Evolutionary conservation across 2,888 invertebrate species (phyloP).

Genomic region (Drosophila anceps): DNA sequence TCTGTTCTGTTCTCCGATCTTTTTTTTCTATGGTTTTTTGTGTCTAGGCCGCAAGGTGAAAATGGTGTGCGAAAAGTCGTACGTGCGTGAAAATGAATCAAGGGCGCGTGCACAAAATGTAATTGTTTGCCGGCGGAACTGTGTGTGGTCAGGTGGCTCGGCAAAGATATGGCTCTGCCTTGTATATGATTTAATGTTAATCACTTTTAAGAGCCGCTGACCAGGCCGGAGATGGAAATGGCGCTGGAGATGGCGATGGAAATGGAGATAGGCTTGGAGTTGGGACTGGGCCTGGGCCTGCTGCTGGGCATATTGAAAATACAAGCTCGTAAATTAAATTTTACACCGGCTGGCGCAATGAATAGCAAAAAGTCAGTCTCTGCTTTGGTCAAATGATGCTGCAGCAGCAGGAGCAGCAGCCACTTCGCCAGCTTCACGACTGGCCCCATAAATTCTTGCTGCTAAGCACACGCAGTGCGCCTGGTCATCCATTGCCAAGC

Average conservation of each 20-base stretch:
- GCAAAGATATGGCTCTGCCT: constrained; percentile 65
- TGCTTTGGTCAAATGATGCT: constrained; percentile 71
- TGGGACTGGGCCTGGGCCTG: background rate
- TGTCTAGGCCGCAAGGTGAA: constrained; percentile 72
- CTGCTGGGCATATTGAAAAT: constrained; percentile 69
- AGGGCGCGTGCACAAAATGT: constrained; percentile 68
- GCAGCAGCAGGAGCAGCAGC: constrained; percentile 13
- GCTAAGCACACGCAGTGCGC: constrained; percentile 80
- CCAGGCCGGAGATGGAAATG: constrained; percentile 8
- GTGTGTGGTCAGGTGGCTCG: constrained; percentile 68
- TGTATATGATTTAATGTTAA: constrained; percentile 79
- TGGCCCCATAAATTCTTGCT: constrained; percentile 74
- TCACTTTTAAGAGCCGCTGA: constrained; percentile 69
- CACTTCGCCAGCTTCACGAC: constrained; percentile 15
- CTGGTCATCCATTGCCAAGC: constrained; percentile 72
- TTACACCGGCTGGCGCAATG: constrained; percentile 72
- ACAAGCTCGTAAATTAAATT: constrained; percentile 80
- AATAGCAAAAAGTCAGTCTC: constrained; percentile 64
- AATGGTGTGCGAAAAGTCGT: constrained; percentile 78
- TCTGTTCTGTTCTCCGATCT: too few relatives aligned
- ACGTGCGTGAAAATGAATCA: constrained; percentile 80
- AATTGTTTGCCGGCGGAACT: constrained; percentile 61
- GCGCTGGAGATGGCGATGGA: background rate
- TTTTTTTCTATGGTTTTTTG: constrained; percentile 16
- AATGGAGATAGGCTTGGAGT: background rate